These are phyloP conservation scores for Creontiades dilutus DNA, from an alignment of 2,888 invertebrate genomes.

Conservation along the genomic window DNA sequence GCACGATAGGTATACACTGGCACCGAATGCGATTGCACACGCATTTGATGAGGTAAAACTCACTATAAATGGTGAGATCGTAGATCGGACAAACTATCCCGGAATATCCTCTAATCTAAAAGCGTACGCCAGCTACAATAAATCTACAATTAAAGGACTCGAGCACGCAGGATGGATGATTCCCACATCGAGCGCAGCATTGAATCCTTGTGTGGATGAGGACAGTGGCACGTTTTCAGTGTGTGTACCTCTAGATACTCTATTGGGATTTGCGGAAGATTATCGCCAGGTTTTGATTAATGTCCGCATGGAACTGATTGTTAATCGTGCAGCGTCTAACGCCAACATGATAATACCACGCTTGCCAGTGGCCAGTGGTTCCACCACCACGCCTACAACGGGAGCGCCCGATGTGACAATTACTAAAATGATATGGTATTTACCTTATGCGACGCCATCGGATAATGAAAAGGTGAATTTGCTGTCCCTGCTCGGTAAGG, in stretches of 20 bases:
- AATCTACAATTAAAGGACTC: conserved; percentile 22
- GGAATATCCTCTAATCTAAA: conserved; percentile 71
- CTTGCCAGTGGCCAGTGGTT: conserved; percentile 34
- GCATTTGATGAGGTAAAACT: conserved; percentile 69
- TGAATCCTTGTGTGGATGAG: background rate
- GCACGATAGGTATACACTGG: conserved; percentile 49
- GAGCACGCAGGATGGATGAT: background rate
- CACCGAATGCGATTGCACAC: conserved; percentile 68
- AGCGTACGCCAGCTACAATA: conserved; percentile 30
- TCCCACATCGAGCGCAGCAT: background rate
- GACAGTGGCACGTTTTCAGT: conserved; percentile 5
- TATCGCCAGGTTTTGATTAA: conserved; percentile 74
- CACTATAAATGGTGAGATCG: conserved; percentile 67
- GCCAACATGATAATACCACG: conserved; percentile 42
- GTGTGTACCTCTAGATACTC: background rate
- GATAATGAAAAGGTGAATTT: conserved; percentile 74
- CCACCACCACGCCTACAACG: conserved; percentile 18
- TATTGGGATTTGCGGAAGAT: conserved; percentile 74
- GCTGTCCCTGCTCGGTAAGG: conserved; percentile 72
- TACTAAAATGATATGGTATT: conserved; percentile 74
- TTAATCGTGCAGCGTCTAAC: background rate
- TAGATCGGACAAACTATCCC: conserved; percentile 65
- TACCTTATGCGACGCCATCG: conserved; percentile 74
- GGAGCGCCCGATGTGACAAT: conserved; percentile 68
- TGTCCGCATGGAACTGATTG: conserved; percentile 3